Evolutionary conservation across 2,888 invertebrate genomes (phyloP).

Genomic region (Dryobotodes eremita): DNA sequence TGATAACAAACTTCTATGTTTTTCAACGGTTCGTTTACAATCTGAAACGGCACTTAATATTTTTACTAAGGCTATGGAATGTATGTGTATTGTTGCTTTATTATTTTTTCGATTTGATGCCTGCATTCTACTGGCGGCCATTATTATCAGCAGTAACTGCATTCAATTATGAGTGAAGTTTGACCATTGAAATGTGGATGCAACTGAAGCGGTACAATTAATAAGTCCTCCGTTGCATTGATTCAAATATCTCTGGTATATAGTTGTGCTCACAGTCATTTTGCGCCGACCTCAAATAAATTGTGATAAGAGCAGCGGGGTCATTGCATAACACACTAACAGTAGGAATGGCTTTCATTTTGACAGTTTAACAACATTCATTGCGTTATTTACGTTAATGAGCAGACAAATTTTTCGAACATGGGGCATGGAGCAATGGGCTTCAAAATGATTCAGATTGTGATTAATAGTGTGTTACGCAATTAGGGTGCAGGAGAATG

Average conservation of each 20-base stretch:
- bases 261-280: not conserved
- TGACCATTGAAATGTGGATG: not conserved
- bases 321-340: too few relatives aligned
- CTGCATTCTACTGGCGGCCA: conserved; percentile 6
- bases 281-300: too few relatives aligned
- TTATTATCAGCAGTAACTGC: conserved; percentile 18
- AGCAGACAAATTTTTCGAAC: too few relatives aligned
- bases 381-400: too few relatives aligned
- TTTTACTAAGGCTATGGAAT: conserved; percentile 31
- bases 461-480: too few relatives aligned
- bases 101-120: conserved; percentile 17
- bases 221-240: conserved; percentile 5
- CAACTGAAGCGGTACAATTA: conserved; percentile 14
- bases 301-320: too few relatives aligned
- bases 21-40: conserved; percentile 53
- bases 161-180: conserved; percentile 25
- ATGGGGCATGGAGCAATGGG: too few relatives aligned
- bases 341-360: too few relatives aligned
- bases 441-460: too few relatives aligned
- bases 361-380: too few relatives aligned
- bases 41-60: conserved; percentile 51
- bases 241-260: not conserved
- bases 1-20: conserved; percentile 56
- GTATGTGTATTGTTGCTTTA: not conserved
- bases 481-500: too few relatives aligned